Percentiles rank a stretch among this genome's conserved stretches.
Conservation (phyloP, 2,113 vertebrate species). For the Orycteropus afer region DNA sequence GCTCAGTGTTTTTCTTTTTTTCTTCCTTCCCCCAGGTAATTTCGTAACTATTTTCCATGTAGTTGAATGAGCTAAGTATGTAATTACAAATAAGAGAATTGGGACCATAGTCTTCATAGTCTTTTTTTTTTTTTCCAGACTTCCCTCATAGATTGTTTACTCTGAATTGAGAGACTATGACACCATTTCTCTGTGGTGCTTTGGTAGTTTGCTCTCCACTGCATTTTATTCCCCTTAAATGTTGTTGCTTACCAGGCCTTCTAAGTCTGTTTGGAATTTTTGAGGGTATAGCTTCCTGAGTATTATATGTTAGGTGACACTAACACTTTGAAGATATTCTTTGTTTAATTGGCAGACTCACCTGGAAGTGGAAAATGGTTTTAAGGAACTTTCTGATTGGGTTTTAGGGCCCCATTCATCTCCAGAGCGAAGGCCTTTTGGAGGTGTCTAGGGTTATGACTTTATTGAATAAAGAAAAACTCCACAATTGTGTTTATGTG, state of each 20-base stretch:
- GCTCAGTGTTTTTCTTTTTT: neutral
- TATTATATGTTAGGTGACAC: neutral
- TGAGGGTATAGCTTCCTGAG: neutral
- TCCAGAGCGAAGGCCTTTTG: neutral
- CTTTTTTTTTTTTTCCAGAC: neutral
- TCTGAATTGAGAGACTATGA: neutral
- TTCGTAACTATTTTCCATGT: neutral
- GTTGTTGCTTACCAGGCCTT: neutral
- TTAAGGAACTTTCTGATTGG: neutral
- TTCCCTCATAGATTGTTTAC: conserved; percentile 9
- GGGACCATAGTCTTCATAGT: neutral
- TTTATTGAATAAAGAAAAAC: neutral
- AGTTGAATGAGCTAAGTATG: conserved; percentile 10
- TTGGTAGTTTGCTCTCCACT: neutral
- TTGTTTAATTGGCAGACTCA: neutral
- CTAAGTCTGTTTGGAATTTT: neutral
- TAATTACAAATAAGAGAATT: neutral
- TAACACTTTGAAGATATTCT: neutral
- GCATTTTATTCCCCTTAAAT: neutral
- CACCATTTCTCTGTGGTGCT: neutral
- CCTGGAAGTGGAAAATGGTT: neutral
- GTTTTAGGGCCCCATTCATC: neutral
- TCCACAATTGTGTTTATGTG: neutral
- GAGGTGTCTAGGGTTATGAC: neutral
- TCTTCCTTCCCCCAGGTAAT: neutral